Evolutionary conservation across 2,888 invertebrate species (phyloP).

Genomic region (Mechanitis mazaeus): DNA sequence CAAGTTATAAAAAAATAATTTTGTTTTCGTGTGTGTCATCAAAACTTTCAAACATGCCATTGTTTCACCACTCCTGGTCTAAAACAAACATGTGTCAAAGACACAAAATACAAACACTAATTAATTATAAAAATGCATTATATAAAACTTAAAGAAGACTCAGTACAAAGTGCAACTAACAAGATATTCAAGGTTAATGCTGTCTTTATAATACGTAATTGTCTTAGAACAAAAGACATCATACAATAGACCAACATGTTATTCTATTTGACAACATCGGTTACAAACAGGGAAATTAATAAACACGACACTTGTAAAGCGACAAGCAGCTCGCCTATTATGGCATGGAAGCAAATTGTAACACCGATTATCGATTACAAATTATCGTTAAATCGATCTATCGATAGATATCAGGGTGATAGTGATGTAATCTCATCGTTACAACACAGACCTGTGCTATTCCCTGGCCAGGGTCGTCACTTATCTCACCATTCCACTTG

Average conservation of each 20-base stretch:
- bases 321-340: slow-evolving; percentile 1
- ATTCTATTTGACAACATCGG: slow-evolving; percentile 3
- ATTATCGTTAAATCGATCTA: slow-evolving; percentile 19
- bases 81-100: too few species aligned
- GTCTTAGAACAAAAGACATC: slow-evolving; percentile 3
- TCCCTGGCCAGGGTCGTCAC: slow-evolving; percentile 25
- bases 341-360: slow-evolving; percentile 19
- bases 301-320: slow-evolving; percentile 1
- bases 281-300: slow-evolving; percentile 1
- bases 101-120: too few species aligned
- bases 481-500: slow-evolving; percentile 23
- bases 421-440: slow-evolving; percentile 25
- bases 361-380: slow-evolving; percentile 19
- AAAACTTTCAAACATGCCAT: too few species aligned
- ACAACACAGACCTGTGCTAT: slow-evolving; percentile 23
- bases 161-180: slow-evolving; percentile 3
- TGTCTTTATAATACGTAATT: slow-evolving; percentile 1
- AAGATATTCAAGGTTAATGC: background rate
- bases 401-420: slow-evolving; percentile 15
- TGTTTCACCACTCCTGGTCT: too few species aligned
- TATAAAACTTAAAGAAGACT: background rate
- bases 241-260: background rate
- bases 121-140: too few species aligned
- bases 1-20: too few species aligned
- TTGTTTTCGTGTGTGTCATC: too few species aligned